These are phyloP conservation scores for Conus canariensis DNA, from an alignment of 2,888 invertebrate genomes.

Conservation along the genomic window DNA sequence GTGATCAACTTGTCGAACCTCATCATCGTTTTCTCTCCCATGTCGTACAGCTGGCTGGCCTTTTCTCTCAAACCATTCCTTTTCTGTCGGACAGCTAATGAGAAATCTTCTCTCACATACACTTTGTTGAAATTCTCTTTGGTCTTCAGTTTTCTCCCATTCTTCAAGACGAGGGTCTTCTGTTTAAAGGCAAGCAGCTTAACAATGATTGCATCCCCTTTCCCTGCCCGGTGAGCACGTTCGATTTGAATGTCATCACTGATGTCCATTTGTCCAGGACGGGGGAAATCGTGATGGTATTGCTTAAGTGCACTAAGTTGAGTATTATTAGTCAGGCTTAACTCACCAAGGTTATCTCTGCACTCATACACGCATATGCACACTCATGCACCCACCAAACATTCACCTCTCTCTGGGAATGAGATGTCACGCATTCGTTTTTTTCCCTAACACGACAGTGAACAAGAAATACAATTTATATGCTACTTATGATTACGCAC, in stretches of 20 bases:
- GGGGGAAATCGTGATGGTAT: too few species aligned
- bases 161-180: background rate
- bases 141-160: background rate
- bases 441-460: too few species aligned
- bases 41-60: background rate
- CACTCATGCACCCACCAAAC: too few species aligned
- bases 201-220: background rate
- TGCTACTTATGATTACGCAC: too few species aligned
- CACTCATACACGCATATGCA: too few species aligned
- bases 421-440: too few species aligned
- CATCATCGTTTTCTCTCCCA: background rate
- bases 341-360: too few species aligned
- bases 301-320: too few species aligned
- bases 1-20: background rate
- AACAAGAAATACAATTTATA: too few species aligned
- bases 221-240: background rate
- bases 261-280: background rate
- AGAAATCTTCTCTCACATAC: conserved; percentile 20
- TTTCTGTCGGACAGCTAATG: background rate
- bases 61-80: background rate
- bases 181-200: background rate
- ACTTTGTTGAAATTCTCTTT: background rate
- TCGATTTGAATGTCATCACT: background rate
- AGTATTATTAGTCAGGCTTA: too few species aligned
- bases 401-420: too few species aligned